These are phyloP conservation scores for Hydra vulgaris DNA, from an alignment of 30 jellyfish, hydroid and myxozoan genomes.

Conservation along the genomic window DNA sequence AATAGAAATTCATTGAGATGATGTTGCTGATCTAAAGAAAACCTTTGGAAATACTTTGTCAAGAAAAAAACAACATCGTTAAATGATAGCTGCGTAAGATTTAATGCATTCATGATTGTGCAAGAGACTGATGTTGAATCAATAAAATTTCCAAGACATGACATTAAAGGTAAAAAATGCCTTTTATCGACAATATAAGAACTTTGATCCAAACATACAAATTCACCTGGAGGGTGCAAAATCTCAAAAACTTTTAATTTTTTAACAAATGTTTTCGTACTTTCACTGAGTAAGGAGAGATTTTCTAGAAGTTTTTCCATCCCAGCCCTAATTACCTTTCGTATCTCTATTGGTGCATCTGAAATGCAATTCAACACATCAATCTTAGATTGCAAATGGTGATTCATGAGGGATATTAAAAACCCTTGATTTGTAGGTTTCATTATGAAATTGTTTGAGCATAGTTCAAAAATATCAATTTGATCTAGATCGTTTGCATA, in stretches of 20 bases:
- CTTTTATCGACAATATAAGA: neutral
- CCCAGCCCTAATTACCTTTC: neutral
- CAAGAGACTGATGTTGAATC: neutral
- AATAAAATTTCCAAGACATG: neutral
- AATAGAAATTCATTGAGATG: conserved; percentile 7
- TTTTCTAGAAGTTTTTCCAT: neutral
- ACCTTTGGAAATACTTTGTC: neutral
- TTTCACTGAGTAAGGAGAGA: neutral
- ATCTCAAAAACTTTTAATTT: neutral
- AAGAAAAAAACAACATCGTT: neutral
- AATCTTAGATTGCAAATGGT: neutral
- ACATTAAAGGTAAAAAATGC: neutral
- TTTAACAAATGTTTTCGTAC: neutral
- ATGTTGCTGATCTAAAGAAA: neutral
- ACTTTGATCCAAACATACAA: neutral
- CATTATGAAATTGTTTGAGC: neutral
- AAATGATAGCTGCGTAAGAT: neutral
- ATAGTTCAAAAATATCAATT: neutral
- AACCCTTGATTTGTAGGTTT: neutral
- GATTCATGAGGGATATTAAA: neutral
- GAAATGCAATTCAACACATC: neutral
- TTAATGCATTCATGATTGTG: neutral
- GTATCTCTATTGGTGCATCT: neutral
- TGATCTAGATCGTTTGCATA: neutral
- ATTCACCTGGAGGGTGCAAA: neutral